phyloP scores from a whole-genome alignment of 2,113 vertebrate species.

The Morone chrysops region DNA sequence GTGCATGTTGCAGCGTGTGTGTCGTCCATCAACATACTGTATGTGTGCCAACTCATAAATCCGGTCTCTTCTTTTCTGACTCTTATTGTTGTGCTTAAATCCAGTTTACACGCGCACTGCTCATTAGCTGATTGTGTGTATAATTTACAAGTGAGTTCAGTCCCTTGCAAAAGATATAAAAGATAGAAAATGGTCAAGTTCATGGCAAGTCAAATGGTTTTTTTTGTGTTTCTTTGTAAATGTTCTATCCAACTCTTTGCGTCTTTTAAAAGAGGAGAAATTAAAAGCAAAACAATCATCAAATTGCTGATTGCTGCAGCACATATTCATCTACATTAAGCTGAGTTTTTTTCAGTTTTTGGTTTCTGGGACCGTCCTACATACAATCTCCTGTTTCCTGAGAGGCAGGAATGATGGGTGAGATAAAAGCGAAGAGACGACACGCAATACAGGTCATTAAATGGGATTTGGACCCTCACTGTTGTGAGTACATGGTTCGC shows the following conservation, averaged over 20 bases:
- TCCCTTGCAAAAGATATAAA: slow-evolving; percentile 42
- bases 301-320: not conserved
- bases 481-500: slow-evolving; percentile 72
- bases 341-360: not conserved
- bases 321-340: not conserved
- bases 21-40: slow-evolving; percentile 35
- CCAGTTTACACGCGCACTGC: slow-evolving; percentile 67
- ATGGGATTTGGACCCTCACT: slow-evolving; percentile 72
- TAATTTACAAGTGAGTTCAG: slow-evolving; percentile 69
- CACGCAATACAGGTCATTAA: slow-evolving; percentile 75
- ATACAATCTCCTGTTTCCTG: slow-evolving; percentile 19
- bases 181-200: slow-evolving; percentile 35
- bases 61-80: slow-evolving; percentile 53
- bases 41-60: slow-evolving; percentile 67
- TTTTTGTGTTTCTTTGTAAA: slow-evolving; percentile 6
- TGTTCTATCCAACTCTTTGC: not conserved
- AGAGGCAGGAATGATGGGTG: slow-evolving; percentile 30
- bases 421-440: slow-evolving; percentile 73
- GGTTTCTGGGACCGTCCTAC: slow-evolving; percentile 7
- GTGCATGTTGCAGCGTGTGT: slow-evolving; percentile 2
- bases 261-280: not conserved
- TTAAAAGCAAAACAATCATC: not conserved
- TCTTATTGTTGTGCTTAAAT: slow-evolving; percentile 74
- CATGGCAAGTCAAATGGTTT: slow-evolving; percentile 3
- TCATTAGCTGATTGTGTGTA: slow-evolving; percentile 80